Percentiles rank a stretch among this genome's conserved stretches.
Conservation (phyloP, 2,797 vertebrate genomes). For the Chanos chanos region DNA sequence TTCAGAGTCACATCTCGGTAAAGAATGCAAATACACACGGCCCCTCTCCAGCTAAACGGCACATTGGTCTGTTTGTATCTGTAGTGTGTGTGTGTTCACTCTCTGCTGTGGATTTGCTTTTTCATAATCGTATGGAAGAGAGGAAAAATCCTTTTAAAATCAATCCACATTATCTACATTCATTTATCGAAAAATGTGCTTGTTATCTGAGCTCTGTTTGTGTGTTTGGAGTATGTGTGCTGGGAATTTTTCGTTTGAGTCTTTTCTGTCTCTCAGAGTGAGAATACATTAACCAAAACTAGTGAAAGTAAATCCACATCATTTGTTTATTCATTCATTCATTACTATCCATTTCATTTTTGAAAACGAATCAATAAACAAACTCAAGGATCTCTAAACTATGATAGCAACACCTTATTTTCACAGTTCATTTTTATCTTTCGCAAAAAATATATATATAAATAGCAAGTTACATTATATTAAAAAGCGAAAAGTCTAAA, state of each 20-base stretch:
- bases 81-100: background rate
- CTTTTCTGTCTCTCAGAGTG: too few relatives aligned
- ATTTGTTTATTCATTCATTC: too few relatives aligned
- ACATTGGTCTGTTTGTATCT: background rate
- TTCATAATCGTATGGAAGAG: too few relatives aligned
- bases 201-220: too few relatives aligned
- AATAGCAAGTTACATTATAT: background rate
- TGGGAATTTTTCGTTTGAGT: too few relatives aligned
- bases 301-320: too few relatives aligned
- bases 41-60: background rate
- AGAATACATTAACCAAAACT: too few relatives aligned
- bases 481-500: background rate
- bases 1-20: background rate
- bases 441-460: background rate
- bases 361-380: background rate
- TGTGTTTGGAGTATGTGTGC: too few relatives aligned
- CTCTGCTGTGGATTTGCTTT: too few relatives aligned
- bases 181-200: too few relatives aligned
- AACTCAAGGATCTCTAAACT: background rate
- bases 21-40: conserved; percentile 29
- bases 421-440: background rate
- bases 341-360: background rate
- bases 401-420: background rate
- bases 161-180: too few relatives aligned
- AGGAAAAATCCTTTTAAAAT: too few relatives aligned